Evolutionary conservation across 30 jellyfish, hydroid and myxozoan genomes (phyloP).

Genomic region (Aurelia sp.): DNA sequence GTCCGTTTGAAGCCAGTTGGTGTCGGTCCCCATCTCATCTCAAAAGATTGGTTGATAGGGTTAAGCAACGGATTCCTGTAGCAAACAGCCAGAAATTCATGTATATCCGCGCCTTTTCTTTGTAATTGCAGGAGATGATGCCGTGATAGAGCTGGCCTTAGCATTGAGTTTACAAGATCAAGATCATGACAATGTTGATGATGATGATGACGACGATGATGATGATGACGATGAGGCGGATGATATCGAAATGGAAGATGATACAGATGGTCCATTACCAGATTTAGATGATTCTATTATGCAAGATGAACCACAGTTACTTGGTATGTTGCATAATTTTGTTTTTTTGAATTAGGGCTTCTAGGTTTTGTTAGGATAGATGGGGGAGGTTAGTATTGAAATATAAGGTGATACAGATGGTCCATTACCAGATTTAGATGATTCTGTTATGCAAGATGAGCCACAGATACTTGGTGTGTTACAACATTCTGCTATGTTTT

Average conservation of each 20-base stretch:
- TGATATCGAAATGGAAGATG: constrained; percentile 74
- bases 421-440: constrained; percentile 59
- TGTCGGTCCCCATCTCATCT: no score
- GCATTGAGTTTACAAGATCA: constrained; percentile 94
- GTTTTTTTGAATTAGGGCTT: not conserved
- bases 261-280: constrained; percentile 59
- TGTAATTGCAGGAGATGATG: constrained; percentile 77
- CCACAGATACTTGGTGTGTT: constrained; percentile 45
- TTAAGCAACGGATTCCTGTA: no score
- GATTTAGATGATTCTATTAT: constrained; percentile 63
- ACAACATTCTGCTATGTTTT: not conserved
- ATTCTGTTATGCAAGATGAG: constrained; percentile 61
- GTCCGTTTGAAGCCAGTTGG: no score
- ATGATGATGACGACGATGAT: constrained; percentile 51
- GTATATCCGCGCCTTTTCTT: no score
- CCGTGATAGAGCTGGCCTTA: constrained; percentile 93
- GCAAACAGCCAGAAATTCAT: no score
- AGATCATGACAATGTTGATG: constrained; percentile 66
- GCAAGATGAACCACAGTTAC: constrained; percentile 55
- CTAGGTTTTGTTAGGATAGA: no score
- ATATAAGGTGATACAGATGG: constrained; percentile 61
- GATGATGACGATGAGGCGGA: constrained; percentile 72
- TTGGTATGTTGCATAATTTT: constrained; percentile 14
- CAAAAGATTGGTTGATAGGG: no score
- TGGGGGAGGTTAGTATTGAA: no score